Base-by-base conservation (phyloP, 2,797 vertebrate species). In the Amblyopsis hoosieri region DNA sequence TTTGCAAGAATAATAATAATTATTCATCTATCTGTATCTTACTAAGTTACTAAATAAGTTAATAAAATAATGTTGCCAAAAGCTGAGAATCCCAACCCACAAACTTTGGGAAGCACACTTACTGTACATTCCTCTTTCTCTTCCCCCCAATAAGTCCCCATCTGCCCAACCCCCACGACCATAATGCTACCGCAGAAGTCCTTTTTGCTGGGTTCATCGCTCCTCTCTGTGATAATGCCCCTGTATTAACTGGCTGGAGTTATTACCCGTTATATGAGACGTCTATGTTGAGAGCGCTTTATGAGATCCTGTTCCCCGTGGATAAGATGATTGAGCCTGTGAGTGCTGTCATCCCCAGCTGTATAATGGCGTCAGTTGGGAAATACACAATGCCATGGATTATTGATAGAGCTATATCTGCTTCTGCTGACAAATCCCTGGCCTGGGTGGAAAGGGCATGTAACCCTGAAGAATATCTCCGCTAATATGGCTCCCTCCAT, bases 361-460 rank as follows among this genome's bases (percentile, higher is more conserved):
- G 87, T 91, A 91, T 94, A 95, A 96, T 91, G 91, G 91, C 90
- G 88, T 94, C 94, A 91, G 90, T 84, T 89, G 93, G 94, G 92
- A 94, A 96, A 93, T 94, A 95, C 93, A 94, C 94, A 95, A 91
- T 93, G 94, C 91, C 94, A 90, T 86, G 92, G 94, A 94, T 96
- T 96, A 95, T 96, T 96, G 96, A 96, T 95, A 93, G 94, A 95
- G 89, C 92, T 91, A 84, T 95, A 94, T 92, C 92, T 93, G 53
- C 89, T 93, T 94, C 89, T 94, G 92, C 94, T 95, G 94, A 96
- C 93, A 95, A 93, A 95, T 94, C 88, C 91, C 86, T 93, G 89
- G 91, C 87, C 90, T 86, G 86, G 89, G 89, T 92, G 91, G 88
- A 92, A 91, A 84, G 91, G 90, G 86, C 90, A 92, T 85, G 85